Percentiles rank a stretch among this genome's conserved stretches.
Conservation (phyloP, 2,113 vertebrate genomes). For the Balaeniceps rex region DNA sequence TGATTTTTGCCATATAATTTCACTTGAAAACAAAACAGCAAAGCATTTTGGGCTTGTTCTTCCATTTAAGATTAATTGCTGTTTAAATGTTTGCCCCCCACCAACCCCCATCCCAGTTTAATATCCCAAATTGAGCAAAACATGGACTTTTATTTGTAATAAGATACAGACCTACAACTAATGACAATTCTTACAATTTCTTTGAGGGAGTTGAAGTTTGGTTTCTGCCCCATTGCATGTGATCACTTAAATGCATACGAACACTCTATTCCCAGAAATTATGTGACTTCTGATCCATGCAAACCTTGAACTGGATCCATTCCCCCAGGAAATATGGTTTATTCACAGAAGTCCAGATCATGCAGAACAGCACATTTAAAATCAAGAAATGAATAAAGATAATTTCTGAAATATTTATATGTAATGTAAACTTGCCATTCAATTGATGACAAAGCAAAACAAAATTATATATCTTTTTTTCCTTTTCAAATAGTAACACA, state of each 20-base stretch:
- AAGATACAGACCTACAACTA: background rate
- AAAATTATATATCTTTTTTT: background rate
- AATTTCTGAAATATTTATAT: background rate
- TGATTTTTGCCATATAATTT: background rate
- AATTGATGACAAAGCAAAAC: background rate
- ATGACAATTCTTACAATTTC: background rate
- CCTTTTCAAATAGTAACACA: background rate
- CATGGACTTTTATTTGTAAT: background rate
- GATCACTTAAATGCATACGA: background rate
- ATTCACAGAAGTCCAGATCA: background rate
- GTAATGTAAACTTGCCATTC: background rate
- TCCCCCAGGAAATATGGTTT: background rate
- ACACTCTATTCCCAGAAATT: background rate
- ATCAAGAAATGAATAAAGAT: background rate
- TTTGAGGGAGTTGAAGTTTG: background rate
- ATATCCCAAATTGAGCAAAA: background rate
- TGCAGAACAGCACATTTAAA: background rate
- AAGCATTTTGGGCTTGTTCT: background rate
- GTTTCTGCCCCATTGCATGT: background rate
- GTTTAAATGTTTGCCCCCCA: background rate
- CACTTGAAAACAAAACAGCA: background rate
- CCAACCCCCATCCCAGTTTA: no score
- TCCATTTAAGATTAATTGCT: background rate
- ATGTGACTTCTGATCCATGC: background rate
- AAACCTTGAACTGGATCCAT: background rate